phyloP scores from a whole-genome alignment of 2,888 invertebrate species.

The Heliconius aoede region DNA sequence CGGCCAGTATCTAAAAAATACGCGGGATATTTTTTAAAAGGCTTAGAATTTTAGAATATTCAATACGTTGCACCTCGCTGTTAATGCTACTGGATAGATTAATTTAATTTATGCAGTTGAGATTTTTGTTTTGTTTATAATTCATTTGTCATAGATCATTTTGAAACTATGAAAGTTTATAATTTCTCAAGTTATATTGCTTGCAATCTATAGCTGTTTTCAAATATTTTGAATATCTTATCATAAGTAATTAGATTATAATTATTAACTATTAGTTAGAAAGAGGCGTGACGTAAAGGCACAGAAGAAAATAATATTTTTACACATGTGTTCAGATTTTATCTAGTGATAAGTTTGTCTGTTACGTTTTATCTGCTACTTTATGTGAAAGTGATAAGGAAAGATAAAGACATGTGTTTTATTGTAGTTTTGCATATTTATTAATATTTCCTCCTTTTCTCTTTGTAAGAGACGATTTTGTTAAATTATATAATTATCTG shows the following conservation, averaged over 20 bases:
- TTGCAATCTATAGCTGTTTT: constrained; percentile 16
- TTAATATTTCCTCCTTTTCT: background rate
- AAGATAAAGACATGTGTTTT: background rate
- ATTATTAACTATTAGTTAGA: constrained; percentile 25
- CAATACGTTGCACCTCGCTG: too few species aligned
- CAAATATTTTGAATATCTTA: constrained; percentile 36
- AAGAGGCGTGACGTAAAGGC: background rate
- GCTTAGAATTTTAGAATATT: too few species aligned
- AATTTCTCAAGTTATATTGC: background rate
- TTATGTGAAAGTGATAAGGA: constrained; percentile 20
- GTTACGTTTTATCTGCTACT: constrained; percentile 16
- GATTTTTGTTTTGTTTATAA: too few species aligned
- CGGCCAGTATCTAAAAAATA: too few species aligned
- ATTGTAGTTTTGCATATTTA: background rate
- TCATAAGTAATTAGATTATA: constrained; percentile 41
- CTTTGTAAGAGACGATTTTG: too few species aligned
- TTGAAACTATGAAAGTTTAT: too few species aligned
- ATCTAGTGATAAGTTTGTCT: background rate
- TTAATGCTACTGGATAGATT: too few species aligned
- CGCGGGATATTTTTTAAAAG: too few species aligned
- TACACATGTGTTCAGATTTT: constrained; percentile 21
- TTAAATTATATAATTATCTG: too few species aligned
- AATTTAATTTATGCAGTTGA: too few species aligned
- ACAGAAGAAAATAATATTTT: constrained; percentile 25
- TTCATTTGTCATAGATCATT: too few species aligned